These are phyloP conservation scores for Rhamnusium bicolor DNA, from an alignment of 2,888 invertebrate species.

Conservation along the genomic window DNA sequence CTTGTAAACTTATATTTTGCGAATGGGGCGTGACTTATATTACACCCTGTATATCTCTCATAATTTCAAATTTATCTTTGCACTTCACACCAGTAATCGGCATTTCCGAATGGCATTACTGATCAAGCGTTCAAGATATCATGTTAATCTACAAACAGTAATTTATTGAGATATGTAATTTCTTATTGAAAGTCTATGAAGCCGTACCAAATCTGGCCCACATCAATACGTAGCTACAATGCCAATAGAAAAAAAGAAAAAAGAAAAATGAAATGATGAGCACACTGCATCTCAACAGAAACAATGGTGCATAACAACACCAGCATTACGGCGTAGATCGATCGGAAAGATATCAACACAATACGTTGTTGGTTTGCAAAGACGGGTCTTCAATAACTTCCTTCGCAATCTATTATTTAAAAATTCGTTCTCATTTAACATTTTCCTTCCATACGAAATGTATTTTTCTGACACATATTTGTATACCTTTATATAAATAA, in stretches of 20 bases:
- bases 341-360: constrained; percentile 12
- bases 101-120: not conserved
- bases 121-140: not conserved
- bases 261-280: not conserved
- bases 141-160: not conserved
- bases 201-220: not conserved
- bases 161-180: not conserved
- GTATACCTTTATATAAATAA: not conserved
- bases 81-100: not conserved
- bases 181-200: not conserved
- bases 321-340: constrained; percentile 3
- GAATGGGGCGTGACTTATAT: no score
- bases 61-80: no score
- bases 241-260: constrained; percentile 3
- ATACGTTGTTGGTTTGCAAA: not conserved
- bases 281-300: constrained; percentile 3
- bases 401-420: constrained; percentile 4
- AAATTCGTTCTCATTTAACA: not conserved
- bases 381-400: constrained; percentile 13
- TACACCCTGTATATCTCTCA: no score
- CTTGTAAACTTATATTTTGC: no score
- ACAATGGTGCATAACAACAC: constrained; percentile 27
- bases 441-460: not conserved
- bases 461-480: not conserved
- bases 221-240: constrained; percentile 1